Evolutionary conservation across 2,113 vertebrate species (phyloP), one percentile per base, ranked within the genome.

Genomic region (Bujurquina vittata): DNA sequence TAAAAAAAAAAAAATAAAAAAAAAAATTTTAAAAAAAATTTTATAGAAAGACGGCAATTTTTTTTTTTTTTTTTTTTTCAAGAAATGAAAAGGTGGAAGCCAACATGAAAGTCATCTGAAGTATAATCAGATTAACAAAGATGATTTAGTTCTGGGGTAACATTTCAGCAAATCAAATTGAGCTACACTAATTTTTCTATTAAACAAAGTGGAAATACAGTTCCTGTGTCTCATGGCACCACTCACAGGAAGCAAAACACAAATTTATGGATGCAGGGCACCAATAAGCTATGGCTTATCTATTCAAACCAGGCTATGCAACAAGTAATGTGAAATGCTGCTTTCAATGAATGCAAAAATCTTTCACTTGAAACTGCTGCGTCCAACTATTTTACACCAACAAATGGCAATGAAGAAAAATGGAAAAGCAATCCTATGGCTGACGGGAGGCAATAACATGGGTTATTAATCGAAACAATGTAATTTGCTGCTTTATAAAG

Each of bases 251-350:
- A 49, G 57, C 46, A 55, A 37, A 63, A 18, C 33, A 54, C 23
- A 61, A n/a, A 59, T 40, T 10, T 49, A 75, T 0, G 1, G 61
- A 10, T 17, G 17, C 17, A 17, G 35, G 40, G 18, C 31, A 17
- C 52, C 75, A 73, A 77, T 49, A 79, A 63, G 75, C 78, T 11
- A 56, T 23, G 12, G 55, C 76, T 85, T 87, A 83, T 89, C 79
- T 78, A 0, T 58, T 10, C 54, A 46, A 56, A 76, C 20, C 80
- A 82, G 85, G 69, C 55, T 35, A 43, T 14, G 49, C 79, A 67
- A 83, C 56, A 76, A 59, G 37, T 52, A 29, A 69, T 80, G 63
- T 40, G 37, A 69, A 77, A 8, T 43, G 33, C 57, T 35, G 49
- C 35, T 49, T 15, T 60, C 65, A 74, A 54, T 23, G 69, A 76